Base-by-base conservation (phyloP, 2,113 vertebrate species). In the Ciconia maguari region DNA sequence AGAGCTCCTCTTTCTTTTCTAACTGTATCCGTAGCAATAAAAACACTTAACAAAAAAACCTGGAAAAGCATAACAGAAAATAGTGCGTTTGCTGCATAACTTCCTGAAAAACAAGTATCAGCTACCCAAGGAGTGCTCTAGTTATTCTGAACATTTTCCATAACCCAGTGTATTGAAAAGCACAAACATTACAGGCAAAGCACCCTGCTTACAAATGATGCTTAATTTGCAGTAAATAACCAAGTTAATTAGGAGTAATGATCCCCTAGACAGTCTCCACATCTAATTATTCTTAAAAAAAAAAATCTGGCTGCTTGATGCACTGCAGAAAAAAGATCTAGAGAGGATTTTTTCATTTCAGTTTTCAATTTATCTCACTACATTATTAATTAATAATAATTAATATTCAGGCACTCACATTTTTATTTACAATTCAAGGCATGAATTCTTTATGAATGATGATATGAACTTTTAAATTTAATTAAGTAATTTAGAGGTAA, bases 331-430 rank as follows among this genome's bases (percentile, higher is more conserved):
- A 98, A 97, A 95, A 92, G 93, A 98, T 97, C 98, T 97, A 97
- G 96, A 97, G 96, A 98, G 95, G 96, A 98, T 97, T 97, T 98
- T 96, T 95, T 96, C 96, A 95, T 97, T 96, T 97, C 97, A 71
- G 94, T 97, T 97, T 97, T 96, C 98, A 97, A 97, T 98, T 97
- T 98, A 98, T 99, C 98, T 98, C 98, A 98, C 98, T 96, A 98
- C 99, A 99, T 99, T 99, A 99, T 99, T 99, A 99, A 99, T 99
- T 99, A 98, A 98, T 98, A 96, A 98, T 99, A 99, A 99, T 99
- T 99, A 99, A 99, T 99, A 99, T 99, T 99, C 99, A 99, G 98
- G 96, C 97, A 97, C 97, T 96, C 95, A 74, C 97, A 97, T 98
- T 99, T 99, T 99, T 98, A 99, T 98, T 99, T 98, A 98, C 98